A percentile compares a stretch with the other conserved stretches of the same genome.
phyloP scores from a whole-genome alignment of 1,140 invertebrate species.

The Drosophila carrolli region DNA sequence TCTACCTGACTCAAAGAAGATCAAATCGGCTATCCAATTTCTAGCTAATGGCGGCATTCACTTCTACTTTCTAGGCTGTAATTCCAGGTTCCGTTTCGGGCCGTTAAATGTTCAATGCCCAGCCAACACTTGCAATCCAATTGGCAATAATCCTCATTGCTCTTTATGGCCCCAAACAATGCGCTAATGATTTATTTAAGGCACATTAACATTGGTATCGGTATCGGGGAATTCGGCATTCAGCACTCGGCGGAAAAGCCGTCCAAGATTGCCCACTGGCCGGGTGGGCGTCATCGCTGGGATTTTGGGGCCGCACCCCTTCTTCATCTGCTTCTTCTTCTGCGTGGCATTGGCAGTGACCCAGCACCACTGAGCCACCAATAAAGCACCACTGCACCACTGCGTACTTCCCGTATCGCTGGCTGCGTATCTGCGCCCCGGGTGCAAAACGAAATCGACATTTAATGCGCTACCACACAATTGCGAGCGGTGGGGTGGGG shows the following conservation, averaged over 20 bases:
- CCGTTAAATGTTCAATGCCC: not conserved
- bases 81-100: not conserved
- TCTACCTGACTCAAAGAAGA: not conserved
- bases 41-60: not conserved
- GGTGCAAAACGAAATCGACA: constrained; percentile 80
- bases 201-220: constrained; percentile 45
- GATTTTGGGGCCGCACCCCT: constrained; percentile 11
- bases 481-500: constrained; percentile 23
- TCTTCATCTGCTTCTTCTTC: not conserved
- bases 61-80: not conserved
- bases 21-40: not conserved
- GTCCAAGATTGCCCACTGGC: constrained; percentile 67
- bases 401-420: constrained; percentile 69
- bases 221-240: constrained; percentile 37
- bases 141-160: constrained; percentile 19
- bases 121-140: constrained; percentile 14
- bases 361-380: constrained; percentile 33
- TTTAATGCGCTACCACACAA: constrained; percentile 81
- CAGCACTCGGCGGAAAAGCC: constrained; percentile 26
- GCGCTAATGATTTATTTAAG: constrained; percentile 80
- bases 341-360: constrained; percentile 78
- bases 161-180: constrained; percentile 39
- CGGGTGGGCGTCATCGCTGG: constrained; percentile 67
- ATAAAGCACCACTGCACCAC: constrained; percentile 18
- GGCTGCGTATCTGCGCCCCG: constrained; percentile 73